Evolutionary conservation across 2,888 invertebrate species (phyloP).

Genomic region (Drosophila melanosoma): DNA sequence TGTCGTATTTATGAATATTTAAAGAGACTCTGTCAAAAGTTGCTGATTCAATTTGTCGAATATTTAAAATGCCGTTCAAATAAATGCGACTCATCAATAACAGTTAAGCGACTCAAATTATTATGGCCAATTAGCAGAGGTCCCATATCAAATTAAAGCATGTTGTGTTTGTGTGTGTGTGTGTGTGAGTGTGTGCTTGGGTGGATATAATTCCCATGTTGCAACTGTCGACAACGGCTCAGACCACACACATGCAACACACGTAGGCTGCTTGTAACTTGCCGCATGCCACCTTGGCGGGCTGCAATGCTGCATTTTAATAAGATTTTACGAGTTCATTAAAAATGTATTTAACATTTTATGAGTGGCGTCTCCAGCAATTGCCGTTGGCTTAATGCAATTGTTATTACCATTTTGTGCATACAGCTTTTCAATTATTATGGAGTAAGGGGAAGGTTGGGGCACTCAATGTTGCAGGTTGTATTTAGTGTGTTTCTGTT

Average conservation of each 20-base stretch:
- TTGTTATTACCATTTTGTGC: conserved; percentile 61
- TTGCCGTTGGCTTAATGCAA: conserved; percentile 41
- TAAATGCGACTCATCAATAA: conserved; percentile 36
- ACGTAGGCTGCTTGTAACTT: background rate
- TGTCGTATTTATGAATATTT: conserved; percentile 28
- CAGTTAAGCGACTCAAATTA: conserved; percentile 5
- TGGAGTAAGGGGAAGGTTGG: background rate
- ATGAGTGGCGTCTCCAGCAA: conserved; percentile 28
- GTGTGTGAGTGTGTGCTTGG: background rate
- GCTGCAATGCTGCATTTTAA: conserved; percentile 47
- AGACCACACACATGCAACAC: conserved; percentile 35
- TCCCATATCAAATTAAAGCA: background rate
- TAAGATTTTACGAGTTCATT: conserved; percentile 69
- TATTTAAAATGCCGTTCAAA: conserved; percentile 33
- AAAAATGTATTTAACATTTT: conserved; percentile 72
- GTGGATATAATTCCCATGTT: conserved; percentile 22
- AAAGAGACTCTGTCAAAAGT: conserved; percentile 10
- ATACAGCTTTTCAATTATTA: conserved; percentile 68
- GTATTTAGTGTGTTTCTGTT: background rate
- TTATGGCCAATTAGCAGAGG: conserved; percentile 15
- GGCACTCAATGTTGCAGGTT: background rate
- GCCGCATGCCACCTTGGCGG: conserved; percentile 8
- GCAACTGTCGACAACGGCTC: conserved; percentile 34
- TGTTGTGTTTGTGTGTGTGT: background rate
- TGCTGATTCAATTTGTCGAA: conserved; percentile 22